Evolutionary conservation across 2,797 vertebrate species (phyloP).

Genomic region (Phyllotis vaccarum): DNA sequence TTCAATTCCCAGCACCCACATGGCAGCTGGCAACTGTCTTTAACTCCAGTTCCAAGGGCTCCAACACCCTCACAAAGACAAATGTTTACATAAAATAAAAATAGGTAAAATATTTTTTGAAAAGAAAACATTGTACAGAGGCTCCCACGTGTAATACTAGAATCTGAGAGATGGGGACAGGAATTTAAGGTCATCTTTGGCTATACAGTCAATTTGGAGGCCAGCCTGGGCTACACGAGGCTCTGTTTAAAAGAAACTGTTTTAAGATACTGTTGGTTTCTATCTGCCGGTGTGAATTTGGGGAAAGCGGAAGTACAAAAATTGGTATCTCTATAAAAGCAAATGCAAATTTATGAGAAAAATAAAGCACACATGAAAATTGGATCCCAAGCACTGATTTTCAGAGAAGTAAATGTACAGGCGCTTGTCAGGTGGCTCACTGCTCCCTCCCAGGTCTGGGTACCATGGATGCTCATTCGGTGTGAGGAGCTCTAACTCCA

Average conservation of each 20-base stretch:
- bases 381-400: neutral
- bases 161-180: neutral
- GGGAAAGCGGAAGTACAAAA: neutral
- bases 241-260: neutral
- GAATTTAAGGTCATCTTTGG: neutral
- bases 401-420: neutral
- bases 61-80: neutral
- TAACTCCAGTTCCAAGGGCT: neutral
- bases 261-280: neutral
- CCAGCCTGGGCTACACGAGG: neutral
- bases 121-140: neutral
- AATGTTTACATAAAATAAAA: neutral
- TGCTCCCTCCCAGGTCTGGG: neutral
- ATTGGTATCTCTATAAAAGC: neutral
- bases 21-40: neutral
- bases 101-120: neutral
- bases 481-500: neutral
- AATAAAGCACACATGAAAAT: neutral
- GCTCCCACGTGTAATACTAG: neutral
- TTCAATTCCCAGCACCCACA: neutral
- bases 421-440: neutral
- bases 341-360: neutral
- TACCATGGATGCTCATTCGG: too few species aligned
- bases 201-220: neutral
- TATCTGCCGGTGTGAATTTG: neutral